Evolutionary conservation across 2,888 invertebrate genomes (phyloP).

Genomic region (Diadegma fenestrale): DNA sequence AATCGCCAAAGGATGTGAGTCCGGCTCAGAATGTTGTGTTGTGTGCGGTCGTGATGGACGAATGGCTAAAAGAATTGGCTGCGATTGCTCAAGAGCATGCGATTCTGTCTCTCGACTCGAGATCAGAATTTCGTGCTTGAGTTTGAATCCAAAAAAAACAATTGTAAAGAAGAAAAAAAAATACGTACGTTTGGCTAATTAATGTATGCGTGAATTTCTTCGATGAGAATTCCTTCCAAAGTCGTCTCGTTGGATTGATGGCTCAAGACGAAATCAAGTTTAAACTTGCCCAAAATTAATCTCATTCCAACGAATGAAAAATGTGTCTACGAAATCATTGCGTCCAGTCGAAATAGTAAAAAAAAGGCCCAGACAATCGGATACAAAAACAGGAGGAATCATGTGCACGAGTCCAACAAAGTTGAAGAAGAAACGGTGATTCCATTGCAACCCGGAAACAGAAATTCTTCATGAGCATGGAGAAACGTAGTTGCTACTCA

Average conservation of each 20-base stretch:
- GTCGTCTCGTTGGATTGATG: background rate
- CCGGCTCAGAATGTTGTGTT: conserved; percentile 89
- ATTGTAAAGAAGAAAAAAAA: background rate
- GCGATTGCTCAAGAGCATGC: conserved; percentile 98
- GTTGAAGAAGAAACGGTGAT: conserved; percentile 10
- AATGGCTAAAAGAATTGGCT: conserved; percentile 98
- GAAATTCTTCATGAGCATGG: background rate
- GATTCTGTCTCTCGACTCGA: conserved; percentile 86
- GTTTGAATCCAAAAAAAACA: background rate
- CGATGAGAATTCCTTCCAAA: conserved; percentile 35
- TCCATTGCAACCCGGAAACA: background rate
- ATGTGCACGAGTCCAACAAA: background rate
- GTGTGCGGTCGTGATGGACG: conserved; percentile 95
- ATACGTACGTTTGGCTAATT: background rate
- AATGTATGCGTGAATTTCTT: background rate
- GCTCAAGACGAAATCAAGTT: background rate
- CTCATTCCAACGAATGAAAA: background rate
- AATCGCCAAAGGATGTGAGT: conserved; percentile 79
- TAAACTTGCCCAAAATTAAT: background rate
- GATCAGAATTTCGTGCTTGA: conserved; percentile 70
- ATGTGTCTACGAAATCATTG: conserved; percentile 35
- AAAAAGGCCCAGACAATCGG: conserved; percentile 32
- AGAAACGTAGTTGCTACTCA: conserved; percentile 1
- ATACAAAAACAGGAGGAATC: background rate
- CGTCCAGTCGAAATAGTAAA: conserved; percentile 35